Evolutionary conservation across 2,797 vertebrate genomes (phyloP).

Genomic region (Macroramphosus scolopax): DNA sequence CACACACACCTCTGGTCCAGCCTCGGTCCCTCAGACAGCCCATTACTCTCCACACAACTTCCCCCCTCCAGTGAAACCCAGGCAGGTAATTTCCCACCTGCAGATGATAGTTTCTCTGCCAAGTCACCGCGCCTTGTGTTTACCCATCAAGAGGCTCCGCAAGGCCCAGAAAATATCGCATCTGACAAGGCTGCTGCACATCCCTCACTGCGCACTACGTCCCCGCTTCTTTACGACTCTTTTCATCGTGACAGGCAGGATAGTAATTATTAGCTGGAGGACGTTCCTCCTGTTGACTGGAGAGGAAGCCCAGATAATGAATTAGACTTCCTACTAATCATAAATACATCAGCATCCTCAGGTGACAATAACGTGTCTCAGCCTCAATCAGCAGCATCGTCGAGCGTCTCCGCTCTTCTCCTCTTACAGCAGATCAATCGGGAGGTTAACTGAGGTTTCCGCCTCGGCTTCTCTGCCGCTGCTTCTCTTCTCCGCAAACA

Average conservation of each 20-base stretch:
- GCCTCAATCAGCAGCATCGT: too few species aligned
- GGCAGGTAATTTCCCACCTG: slow-evolving; percentile 7
- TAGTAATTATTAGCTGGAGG: slow-evolving; percentile 22
- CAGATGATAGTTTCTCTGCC: slow-evolving; percentile 11
- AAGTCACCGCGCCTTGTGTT: too few species aligned
- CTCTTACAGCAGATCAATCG: too few species aligned
- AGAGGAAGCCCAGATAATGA: slow-evolving; percentile 17
- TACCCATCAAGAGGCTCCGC: slow-evolving; percentile 25
- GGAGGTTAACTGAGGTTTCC: slow-evolving; percentile 3
- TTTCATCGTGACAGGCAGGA: slow-evolving; percentile 35
- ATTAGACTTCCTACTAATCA: too few species aligned
- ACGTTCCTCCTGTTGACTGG: slow-evolving; percentile 9
- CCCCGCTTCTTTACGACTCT: slow-evolving; percentile 6
- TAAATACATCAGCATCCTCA: too few species aligned
- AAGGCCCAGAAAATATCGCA: slow-evolving; percentile 13
- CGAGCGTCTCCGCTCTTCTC: too few species aligned
- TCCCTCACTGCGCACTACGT: background rate
- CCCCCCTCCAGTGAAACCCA: slow-evolving; percentile 2
- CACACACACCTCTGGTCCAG: too few species aligned
- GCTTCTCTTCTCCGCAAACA: too few species aligned
- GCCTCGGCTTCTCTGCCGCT: too few species aligned
- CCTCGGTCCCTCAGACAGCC: too few species aligned
- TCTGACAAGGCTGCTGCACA: too few species aligned
- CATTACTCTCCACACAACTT: background rate
- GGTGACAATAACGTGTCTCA: too few species aligned